These are phyloP conservation scores for zebrafish (Danio rerio) DNA, from an alignment of 2,113 vertebrate species.

Conservation along the genomic window DNA sequence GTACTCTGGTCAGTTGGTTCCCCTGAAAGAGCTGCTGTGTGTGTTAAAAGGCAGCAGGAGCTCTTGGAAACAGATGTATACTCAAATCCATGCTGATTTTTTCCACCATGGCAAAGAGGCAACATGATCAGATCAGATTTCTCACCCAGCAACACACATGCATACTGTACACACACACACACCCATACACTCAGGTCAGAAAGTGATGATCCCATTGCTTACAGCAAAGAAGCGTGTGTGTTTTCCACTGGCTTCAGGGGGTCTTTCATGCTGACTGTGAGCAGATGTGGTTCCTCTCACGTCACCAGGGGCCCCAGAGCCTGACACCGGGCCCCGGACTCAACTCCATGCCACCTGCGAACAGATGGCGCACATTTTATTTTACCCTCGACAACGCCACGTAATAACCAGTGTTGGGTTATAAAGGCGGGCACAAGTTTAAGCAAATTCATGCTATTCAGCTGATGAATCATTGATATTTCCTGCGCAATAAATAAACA, in stretches of 20 bases:
- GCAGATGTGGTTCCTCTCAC: conserved; percentile 50
- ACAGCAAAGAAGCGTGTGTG: conserved; percentile 7
- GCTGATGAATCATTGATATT: background rate
- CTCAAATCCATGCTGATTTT: conserved; percentile 40
- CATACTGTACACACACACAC: conserved; percentile 19
- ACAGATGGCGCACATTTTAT: conserved; percentile 46
- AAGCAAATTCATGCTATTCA: background rate
- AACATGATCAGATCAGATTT: conserved; percentile 50
- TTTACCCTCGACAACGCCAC: background rate
- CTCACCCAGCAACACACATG: background rate
- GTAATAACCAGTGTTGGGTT: background rate
- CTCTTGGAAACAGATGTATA: conserved; percentile 48
- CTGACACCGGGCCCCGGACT: conserved; percentile 10
- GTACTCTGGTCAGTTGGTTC: conserved; percentile 1
- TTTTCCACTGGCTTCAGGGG: conserved; percentile 21
- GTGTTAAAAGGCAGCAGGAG: conserved; percentile 27
- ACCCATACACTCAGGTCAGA: conserved; percentile 15
- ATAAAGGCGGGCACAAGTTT: background rate
- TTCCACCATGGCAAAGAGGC: conserved; percentile 12
- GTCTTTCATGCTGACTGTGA: background rate
- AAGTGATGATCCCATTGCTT: conserved; percentile 21
- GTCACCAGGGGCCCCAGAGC: background rate
- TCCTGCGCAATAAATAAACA: background rate
- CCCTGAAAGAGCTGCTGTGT: conserved; percentile 21
- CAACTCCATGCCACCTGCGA: conserved; percentile 24